phyloP scores from a whole-genome alignment of 2,888 invertebrate species.

The Branchipolynoe longqiensis region DNA sequence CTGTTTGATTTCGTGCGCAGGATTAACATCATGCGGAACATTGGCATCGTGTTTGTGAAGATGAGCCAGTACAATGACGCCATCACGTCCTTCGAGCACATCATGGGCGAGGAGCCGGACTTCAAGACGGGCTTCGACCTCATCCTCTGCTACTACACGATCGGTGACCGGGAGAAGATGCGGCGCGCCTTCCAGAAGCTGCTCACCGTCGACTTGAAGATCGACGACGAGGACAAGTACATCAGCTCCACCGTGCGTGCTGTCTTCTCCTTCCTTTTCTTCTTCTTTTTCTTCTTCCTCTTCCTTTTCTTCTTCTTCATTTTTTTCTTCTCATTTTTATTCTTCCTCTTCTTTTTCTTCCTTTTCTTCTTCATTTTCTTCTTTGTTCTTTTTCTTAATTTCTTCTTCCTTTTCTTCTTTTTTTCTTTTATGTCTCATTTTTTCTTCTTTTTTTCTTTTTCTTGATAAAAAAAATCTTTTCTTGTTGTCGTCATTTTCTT shows the following conservation, averaged over 20 bases:
- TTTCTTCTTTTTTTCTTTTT: too few relatives aligned
- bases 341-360: too few relatives aligned
- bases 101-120: constrained; percentile 97
- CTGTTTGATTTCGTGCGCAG: constrained; percentile 84
- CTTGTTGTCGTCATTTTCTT: too few relatives aligned
- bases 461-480: too few relatives aligned
- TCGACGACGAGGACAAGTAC: constrained; percentile 89
- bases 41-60: constrained; percentile 95
- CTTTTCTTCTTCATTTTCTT: too few relatives aligned
- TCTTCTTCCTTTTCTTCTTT: too few relatives aligned
- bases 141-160: constrained; percentile 84
- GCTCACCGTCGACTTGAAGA: constrained; percentile 91
- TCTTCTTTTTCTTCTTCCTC: not conserved
- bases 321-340: too few relatives aligned
- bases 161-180: constrained; percentile 94
- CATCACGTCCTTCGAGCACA: constrained; percentile 97
- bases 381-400: too few relatives aligned
- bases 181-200: constrained; percentile 94
- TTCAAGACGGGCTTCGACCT: constrained; percentile 94
- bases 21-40: constrained; percentile 98
- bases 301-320: not conserved
- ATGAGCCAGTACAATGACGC: constrained; percentile 98
- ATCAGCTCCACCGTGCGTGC: constrained; percentile 80
- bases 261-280: too few relatives aligned
- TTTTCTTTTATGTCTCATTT: too few relatives aligned